These are phyloP conservation scores for Tachina lurida DNA, from an alignment of 2,888 invertebrate species.

Conservation along the genomic window DNA sequence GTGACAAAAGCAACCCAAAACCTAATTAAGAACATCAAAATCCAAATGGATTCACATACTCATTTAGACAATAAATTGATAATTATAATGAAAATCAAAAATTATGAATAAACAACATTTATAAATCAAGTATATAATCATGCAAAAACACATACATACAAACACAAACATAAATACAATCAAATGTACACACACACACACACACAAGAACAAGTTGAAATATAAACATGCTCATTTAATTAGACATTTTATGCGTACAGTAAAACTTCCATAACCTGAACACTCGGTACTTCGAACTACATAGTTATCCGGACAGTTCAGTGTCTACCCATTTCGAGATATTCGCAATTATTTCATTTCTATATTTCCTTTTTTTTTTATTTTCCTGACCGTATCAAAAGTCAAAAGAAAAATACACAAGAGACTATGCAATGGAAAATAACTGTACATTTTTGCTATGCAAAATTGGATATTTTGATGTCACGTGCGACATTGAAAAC, in stretches of 20 bases:
- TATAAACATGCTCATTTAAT: neutral
- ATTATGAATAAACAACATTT: constrained; percentile 47
- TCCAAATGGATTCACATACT: constrained; percentile 8
- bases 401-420: too few relatives aligned
- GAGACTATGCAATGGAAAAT: too few relatives aligned
- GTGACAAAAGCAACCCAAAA: constrained; percentile 27
- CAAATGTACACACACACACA: neutral
- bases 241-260: neutral
- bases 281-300: too few relatives aligned
- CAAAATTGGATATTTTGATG: too few relatives aligned
- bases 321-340: too few relatives aligned
- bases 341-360: too few relatives aligned
- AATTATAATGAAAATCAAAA: constrained; percentile 58
- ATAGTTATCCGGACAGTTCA: too few relatives aligned
- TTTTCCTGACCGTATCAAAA: too few relatives aligned
- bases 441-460: too few relatives aligned
- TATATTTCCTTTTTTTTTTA: too few relatives aligned
- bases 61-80: constrained; percentile 47
- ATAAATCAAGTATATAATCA: constrained; percentile 41
- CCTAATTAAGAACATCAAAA: constrained; percentile 59
- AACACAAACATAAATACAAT: neutral
- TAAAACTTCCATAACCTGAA: too few relatives aligned
- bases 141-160: neutral
- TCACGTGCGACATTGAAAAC: too few relatives aligned
- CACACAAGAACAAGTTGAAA: neutral